A percentile compares a stretch with the other conserved stretches of the same genome.
phyloP scores from a whole-genome alignment of 2,113 vertebrate species.

The Thermophis baileyi region DNA sequence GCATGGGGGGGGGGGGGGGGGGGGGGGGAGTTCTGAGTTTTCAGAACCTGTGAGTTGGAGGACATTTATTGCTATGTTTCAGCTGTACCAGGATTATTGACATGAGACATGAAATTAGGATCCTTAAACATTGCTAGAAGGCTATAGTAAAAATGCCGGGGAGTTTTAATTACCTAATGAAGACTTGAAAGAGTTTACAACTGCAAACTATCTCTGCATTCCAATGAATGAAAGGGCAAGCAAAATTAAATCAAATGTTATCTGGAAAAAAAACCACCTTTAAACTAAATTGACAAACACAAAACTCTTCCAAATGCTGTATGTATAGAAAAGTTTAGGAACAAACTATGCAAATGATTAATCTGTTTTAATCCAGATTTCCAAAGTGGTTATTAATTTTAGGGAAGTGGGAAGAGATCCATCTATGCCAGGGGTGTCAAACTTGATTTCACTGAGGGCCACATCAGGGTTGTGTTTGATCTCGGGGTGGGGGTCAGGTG shows the following conservation, averaged over 20 bases:
- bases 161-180: not conserved
- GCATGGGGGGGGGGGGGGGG: rapidly evolving
- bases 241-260: not conserved
- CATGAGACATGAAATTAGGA: too few species aligned
- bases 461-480: too few species aligned
- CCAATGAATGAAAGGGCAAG: not conserved
- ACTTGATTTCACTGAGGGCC: too few species aligned
- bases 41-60: not conserved
- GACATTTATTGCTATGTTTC: not conserved
- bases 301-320: not conserved
- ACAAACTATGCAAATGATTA: not conserved
- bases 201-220: too few species aligned
- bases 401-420: not conserved
- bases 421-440: not conserved
- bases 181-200: not conserved
- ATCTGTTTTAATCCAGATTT: not conserved
- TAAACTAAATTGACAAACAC: not conserved
- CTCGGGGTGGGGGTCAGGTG: too few species aligned
- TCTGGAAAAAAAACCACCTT: not conserved
- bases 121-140: not conserved
- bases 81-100: not conserved
- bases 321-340: not conserved
- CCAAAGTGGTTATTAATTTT: not conserved
- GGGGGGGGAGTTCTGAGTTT: not conserved
- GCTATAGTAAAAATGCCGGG: not conserved